Evolutionary conservation across 1,140 invertebrate species (phyloP).

Genomic region (Nomia melanderi): DNA sequence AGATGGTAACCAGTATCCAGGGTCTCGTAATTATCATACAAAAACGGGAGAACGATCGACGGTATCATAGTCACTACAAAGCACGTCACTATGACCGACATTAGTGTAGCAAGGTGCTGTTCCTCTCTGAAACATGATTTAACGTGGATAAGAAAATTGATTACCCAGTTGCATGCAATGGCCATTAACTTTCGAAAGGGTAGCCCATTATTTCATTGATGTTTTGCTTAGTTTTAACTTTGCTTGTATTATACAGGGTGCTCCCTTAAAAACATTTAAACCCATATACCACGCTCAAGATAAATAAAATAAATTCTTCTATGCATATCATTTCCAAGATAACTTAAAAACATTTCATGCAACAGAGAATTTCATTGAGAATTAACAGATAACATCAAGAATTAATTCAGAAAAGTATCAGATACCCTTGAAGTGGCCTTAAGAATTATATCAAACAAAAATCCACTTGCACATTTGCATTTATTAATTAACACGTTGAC

Average conservation of each 20-base stretch:
- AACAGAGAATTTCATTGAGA: too few species aligned
- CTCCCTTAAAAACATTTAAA: neutral
- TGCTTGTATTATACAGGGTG: neutral
- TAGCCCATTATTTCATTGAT: neutral
- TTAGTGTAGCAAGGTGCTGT: conserved; percentile 52
- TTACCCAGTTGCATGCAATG: conserved; percentile 7
- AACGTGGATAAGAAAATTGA: conserved; percentile 1
- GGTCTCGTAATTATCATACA: conserved; percentile 25
- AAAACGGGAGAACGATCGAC: conserved; percentile 29
- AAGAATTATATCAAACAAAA: too few species aligned
- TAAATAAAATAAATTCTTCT: too few species aligned
- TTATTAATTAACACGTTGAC: too few species aligned
- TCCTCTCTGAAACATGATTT: conserved; percentile 52
- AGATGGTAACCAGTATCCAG: conserved; percentile 18
- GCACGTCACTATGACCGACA: conserved; percentile 51
- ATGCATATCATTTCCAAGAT: too few species aligned
- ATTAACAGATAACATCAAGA: too few species aligned
- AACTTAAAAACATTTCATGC: too few species aligned
- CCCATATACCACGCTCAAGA: neutral
- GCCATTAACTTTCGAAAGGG: conserved; percentile 16
- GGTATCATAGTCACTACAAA: conserved; percentile 51
- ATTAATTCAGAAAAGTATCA: too few species aligned
- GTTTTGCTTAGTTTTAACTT: neutral
- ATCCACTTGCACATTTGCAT: too few species aligned
- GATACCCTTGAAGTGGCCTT: too few species aligned